These are phyloP conservation scores for Torymus texanus DNA, from an alignment of 2,888 invertebrate genomes.

Conservation along the genomic window DNA sequence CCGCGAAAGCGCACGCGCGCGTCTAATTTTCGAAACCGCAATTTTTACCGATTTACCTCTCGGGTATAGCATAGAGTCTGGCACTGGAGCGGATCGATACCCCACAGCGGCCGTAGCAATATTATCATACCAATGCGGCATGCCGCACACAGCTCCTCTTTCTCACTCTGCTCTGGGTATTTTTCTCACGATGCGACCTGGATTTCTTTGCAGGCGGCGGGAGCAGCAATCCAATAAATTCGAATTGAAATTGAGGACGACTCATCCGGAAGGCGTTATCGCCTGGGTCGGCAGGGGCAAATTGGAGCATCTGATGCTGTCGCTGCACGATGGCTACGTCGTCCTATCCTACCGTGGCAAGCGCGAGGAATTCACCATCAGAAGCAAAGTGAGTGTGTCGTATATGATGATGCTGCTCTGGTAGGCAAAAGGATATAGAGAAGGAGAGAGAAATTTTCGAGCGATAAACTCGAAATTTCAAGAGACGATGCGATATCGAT, in stretches of 20 bases:
- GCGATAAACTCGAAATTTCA: neutral
- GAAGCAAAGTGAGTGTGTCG: constrained; percentile 66
- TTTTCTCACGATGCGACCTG: constrained; percentile 49
- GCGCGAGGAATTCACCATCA: constrained; percentile 68
- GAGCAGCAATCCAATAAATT: constrained; percentile 74
- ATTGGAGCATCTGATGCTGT: constrained; percentile 69
- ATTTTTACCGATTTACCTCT: neutral
- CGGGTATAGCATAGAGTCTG: no score
- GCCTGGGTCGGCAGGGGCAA: constrained; percentile 73
- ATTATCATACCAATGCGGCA: neutral
- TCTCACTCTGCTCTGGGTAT: constrained; percentile 22
- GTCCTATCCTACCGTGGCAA: constrained; percentile 70
- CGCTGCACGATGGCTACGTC: constrained; percentile 71
- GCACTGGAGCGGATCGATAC: no score
- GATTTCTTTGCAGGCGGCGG: constrained; percentile 66
- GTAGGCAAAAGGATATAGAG: no score
- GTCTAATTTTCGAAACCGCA: no score
- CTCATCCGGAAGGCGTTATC: constrained; percentile 71
- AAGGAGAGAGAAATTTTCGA: neutral
- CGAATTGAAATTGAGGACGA: constrained; percentile 71
- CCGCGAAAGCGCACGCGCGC: no score
- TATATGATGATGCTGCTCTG: no score
- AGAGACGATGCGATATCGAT: no score
- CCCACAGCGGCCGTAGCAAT: neutral
- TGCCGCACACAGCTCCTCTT: neutral